Conservation (phyloP, 2,888 invertebrate species). For the Yponomeuta cagnagella region DNA sequence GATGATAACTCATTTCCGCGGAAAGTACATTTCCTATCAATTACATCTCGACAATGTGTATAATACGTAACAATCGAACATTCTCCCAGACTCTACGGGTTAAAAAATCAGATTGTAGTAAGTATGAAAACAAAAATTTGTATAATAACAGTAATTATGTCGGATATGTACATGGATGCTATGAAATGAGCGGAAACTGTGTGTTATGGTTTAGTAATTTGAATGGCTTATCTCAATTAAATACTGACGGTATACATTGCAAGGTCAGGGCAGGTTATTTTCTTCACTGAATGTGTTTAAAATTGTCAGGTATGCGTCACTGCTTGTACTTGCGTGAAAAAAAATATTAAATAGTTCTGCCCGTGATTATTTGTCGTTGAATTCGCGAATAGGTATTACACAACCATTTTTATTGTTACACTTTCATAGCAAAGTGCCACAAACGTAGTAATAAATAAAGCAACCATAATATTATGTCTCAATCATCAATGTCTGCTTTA, state of each 20-base stretch:
- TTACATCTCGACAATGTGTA: not conserved
- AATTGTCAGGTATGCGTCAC: not conserved
- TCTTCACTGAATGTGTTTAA: not conserved
- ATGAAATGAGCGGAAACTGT: not conserved
- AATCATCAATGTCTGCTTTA: too few species aligned
- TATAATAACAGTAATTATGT: not conserved
- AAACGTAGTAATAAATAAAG: too few species aligned
- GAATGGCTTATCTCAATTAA: not conserved
- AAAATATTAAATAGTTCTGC: too few species aligned
- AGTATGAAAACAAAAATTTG: not conserved
- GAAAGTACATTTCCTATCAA: conserved; percentile 8
- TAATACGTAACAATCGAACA: not conserved
- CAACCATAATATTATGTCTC: too few species aligned
- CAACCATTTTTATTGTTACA: too few species aligned
- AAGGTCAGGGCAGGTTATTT: not conserved
- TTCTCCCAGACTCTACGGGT: not conserved
- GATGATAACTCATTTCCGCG: conserved; percentile 1
- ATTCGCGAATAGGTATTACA: too few species aligned
- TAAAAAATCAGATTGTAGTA: not conserved
- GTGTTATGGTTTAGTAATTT: not conserved
- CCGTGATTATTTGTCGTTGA: too few species aligned
- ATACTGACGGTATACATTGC: not conserved
- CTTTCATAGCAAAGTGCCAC: too few species aligned
- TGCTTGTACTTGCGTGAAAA: too few species aligned
- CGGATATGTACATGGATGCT: not conserved